Base-by-base conservation (phyloP, 2,797 vertebrate species). In the Sardinella longiceps region DNA sequence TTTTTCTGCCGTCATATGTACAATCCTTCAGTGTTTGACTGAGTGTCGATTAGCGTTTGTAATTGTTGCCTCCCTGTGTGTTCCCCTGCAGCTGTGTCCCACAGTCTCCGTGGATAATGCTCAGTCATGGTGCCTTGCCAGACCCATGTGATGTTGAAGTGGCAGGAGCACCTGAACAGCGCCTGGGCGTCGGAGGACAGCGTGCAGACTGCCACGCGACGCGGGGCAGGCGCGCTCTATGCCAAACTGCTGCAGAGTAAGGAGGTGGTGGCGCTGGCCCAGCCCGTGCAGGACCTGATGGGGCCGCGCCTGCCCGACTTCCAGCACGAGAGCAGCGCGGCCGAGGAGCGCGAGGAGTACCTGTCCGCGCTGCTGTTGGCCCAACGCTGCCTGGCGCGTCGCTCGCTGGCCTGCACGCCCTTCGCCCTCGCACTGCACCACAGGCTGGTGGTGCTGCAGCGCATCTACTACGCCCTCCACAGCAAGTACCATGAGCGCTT, bases 101-200 rank as follows among this genome's bases (percentile, higher is more conserved):
- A 77, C 84, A 66, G 88, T 85, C 81, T 89, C 66, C 84, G 84
- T 85, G 91, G 92, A 95, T 95, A 92, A 96, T 95, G 95, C 90
- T 87, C 89, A 95, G 92, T 93, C 91, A 96, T 96, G 96, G 93
- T 96, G 92, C 94, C 95, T 89, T 94, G 94, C 91, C 95, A 96
- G 93, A 95, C 94, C 84, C 93, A 95, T 90, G 94, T 96, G 88
- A 95, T 96, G 93, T 92, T 95, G 87, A 96, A 96, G 90, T 96
- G 95, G 95, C 95, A 96, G 92, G 96, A 96, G 93, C 95, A 96
- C 92, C 94, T 95, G 88, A 96, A 96, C 91, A 94, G 95, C 91
- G 95, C 93, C 91, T 96, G 96, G 96, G 95, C 95, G 3, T 88
- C 93, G 6, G 96, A 96, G 88, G 95, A 96, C 90, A 93, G 93